These are phyloP conservation scores for Daboia siamensis DNA, from an alignment of 2,113 vertebrate genomes.

Conservation along the genomic window DNA sequence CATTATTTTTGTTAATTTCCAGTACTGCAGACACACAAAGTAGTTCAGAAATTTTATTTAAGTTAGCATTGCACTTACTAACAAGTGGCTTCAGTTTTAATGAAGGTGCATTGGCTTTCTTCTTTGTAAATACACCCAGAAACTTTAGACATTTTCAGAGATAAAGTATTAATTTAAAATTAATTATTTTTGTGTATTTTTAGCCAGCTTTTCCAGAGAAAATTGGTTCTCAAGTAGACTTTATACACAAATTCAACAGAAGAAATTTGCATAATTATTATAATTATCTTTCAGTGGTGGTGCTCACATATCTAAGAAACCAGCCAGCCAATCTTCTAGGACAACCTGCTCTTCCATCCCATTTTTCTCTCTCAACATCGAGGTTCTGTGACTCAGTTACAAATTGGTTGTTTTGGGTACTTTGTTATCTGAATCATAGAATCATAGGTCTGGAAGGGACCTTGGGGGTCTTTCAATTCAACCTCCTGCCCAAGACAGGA, in stretches of 20 bases:
- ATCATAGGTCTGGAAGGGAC: background rate
- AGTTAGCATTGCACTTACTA: background rate
- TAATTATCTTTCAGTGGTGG: background rate
- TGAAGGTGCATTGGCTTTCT: background rate
- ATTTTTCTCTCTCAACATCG: background rate
- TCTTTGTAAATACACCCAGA: background rate
- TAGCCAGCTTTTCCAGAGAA: background rate
- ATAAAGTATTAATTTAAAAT: background rate
- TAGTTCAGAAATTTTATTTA: background rate
- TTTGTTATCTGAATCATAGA: background rate
- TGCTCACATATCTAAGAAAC: background rate
- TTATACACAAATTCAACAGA: background rate
- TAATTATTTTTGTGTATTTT: background rate
- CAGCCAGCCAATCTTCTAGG: background rate
- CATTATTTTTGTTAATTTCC: background rate
- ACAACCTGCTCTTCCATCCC: background rate
- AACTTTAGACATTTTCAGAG: background rate
- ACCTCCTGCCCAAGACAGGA: background rate
- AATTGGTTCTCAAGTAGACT: background rate
- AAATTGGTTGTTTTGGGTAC: background rate
- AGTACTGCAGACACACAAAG: background rate
- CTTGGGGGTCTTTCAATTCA: background rate
- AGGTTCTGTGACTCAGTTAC: background rate
- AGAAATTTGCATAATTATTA: background rate
- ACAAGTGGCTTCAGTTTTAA: background rate